Conservation (phyloP, 1,140 invertebrate species). For the Plutomurus gul region DNA sequence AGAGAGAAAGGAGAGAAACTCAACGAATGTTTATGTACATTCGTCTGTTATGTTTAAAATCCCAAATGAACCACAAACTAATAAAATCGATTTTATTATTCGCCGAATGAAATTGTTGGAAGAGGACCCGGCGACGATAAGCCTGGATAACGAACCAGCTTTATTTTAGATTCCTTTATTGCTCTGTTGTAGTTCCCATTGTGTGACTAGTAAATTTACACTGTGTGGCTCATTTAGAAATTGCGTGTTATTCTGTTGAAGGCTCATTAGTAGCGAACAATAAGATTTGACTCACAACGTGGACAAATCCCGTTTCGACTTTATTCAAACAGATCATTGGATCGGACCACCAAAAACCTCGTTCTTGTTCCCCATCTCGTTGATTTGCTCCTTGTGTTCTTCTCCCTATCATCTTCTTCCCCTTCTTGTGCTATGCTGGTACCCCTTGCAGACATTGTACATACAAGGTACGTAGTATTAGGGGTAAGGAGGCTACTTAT, state of each 20-base stretch:
- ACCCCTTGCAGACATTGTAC: too few relatives aligned
- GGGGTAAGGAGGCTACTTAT: too few relatives aligned
- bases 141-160: constrained; percentile 17
- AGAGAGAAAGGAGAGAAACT: too few relatives aligned
- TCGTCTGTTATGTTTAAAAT: constrained; percentile 4
- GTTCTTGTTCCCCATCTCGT: neutral
- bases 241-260: neutral
- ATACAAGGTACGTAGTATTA: too few relatives aligned
- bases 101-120: neutral
- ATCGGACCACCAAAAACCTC: neutral
- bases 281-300: constrained; percentile 5
- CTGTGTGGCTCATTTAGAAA: constrained; percentile 23
- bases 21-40: too few relatives aligned
- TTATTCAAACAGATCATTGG: neutral
- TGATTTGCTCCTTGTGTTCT: too few relatives aligned
- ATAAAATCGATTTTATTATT: constrained; percentile 34
- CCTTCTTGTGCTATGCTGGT: too few relatives aligned
- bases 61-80: constrained; percentile 24
- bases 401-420: too few relatives aligned
- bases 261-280: neutral
- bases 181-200: neutral
- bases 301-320: constrained; percentile 14
- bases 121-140: neutral
- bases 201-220: constrained; percentile 9
- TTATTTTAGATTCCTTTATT: constrained; percentile 23